A percentile compares a stretch with the other conserved stretches of the same genome.
Evolutionary conservation across 1,140 invertebrate genomes (phyloP).

Genomic region (Mesaphorura yosii): DNA sequence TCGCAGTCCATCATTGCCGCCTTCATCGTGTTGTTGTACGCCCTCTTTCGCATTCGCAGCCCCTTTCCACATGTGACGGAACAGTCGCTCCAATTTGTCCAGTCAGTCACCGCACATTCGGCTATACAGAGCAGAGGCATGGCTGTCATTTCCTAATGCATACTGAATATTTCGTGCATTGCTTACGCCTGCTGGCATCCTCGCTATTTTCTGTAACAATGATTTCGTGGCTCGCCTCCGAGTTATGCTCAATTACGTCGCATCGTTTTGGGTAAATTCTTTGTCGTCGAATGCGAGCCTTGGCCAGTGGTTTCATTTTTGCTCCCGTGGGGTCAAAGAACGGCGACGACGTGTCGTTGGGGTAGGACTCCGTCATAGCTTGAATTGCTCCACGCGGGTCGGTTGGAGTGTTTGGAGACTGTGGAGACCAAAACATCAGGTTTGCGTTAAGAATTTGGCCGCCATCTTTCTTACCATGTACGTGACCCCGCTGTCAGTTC

Average conservation of each 20-base stretch:
- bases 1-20: slow-evolving; percentile 41
- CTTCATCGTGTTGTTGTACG: slow-evolving; percentile 41
- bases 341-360: slow-evolving; percentile 44
- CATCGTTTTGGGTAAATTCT: slow-evolving; percentile 42
- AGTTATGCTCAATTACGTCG: slow-evolving; percentile 18
- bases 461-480: slow-evolving; percentile 43
- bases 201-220: slow-evolving; percentile 35
- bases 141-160: neutral
- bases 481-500: slow-evolving; percentile 50
- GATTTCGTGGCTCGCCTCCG: slow-evolving; percentile 23
- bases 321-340: slow-evolving; percentile 45
- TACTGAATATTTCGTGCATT: neutral
- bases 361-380: slow-evolving; percentile 42
- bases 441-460: neutral
- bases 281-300: slow-evolving; percentile 39
- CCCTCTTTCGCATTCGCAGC: slow-evolving; percentile 39
- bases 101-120: slow-evolving; percentile 39
- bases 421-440: neutral
- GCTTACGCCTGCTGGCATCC: slow-evolving; percentile 37
- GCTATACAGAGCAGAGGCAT: slow-evolving; percentile 27
- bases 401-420: slow-evolving; percentile 44
- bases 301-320: slow-evolving; percentile 46
- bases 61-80: slow-evolving; percentile 43
- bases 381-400: slow-evolving; percentile 45
- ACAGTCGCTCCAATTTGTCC: slow-evolving; percentile 41